Base-by-base conservation (phyloP, 1,140 invertebrate species). In the Diorhabda carinulata region DNA sequence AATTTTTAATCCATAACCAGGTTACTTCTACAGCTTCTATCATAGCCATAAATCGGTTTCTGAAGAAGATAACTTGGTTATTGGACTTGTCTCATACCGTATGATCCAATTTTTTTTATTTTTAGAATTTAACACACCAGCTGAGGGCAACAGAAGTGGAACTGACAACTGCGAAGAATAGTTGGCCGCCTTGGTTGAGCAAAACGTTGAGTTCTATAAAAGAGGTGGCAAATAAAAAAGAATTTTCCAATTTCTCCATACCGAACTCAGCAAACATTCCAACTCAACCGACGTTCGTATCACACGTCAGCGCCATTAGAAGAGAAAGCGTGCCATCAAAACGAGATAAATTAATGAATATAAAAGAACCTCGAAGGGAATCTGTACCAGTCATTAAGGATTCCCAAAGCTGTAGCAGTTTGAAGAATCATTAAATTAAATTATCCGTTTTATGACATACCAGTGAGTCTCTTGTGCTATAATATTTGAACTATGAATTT, bases 81-180 rank as follows among this genome's bases (percentile, higher is more conserved):
- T 25, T 25, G 25, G 25, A 25, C 25, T 25, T 25, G 25, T 25
- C 25, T 25, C 25, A 25, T 25, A 25, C 25, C 25, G 2, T 25
- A 25, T 25, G 25, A 25, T 25, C 25, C 25, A 25, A 1, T 25
- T 41, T 60, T 61, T 61, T 61, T 61, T 4, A 5, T 64, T 78
- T 83, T 64, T 81, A 95, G 89, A 95, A 97, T 82, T 82, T 98
- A 52, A 95, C 91, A n/a, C 96, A 98, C 84, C 92, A 96, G 78
- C 83, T 98, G 59, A 91, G 90, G 76, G 87, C 93, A 1, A 90
- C 93, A 0, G 83, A 94, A 43, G 87, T 89, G 44, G 95, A 97
- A 81, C 83, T 95, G 61, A 91, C 93, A 79, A 86, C 89, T 2
- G 88, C 90, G 0, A 90, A 90, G 68, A 91, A 91, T 66, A 87